Conservation (phyloP, 2,113 vertebrate genomes). For the Vanacampus margaritifer region DNA sequence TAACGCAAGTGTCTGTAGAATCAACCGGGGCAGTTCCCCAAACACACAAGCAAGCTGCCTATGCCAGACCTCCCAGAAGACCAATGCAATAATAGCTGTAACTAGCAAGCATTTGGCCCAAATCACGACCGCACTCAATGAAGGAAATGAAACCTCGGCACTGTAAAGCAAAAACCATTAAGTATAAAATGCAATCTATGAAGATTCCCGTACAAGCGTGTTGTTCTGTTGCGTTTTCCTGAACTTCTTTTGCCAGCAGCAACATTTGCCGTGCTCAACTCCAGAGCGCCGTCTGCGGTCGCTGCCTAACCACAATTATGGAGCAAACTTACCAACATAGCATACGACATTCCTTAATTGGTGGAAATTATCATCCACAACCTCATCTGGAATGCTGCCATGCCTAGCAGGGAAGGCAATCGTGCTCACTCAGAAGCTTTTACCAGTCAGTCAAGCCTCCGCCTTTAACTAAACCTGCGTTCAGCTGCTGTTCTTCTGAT, state of each 20-base stretch:
- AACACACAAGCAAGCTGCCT: constrained; percentile 20
- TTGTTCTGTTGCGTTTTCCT: constrained; percentile 29
- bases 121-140: constrained; percentile 31
- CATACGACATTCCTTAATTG: constrained; percentile 64
- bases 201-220: constrained; percentile 36
- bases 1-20: constrained; percentile 12
- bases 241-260: constrained; percentile 35
- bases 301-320: constrained; percentile 41
- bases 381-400: constrained; percentile 58
- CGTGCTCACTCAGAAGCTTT: constrained; percentile 35
- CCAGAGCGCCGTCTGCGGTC: constrained; percentile 46
- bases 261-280: constrained; percentile 25
- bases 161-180: constrained; percentile 23
- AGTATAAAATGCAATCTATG: constrained; percentile 29
- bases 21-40: constrained; percentile 27
- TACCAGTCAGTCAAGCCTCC: neutral
- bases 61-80: constrained; percentile 63
- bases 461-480: no score
- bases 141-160: constrained; percentile 30
- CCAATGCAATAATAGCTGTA: constrained; percentile 40
- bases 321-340: constrained; percentile 55
- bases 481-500: neutral
- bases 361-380: constrained; percentile 50
- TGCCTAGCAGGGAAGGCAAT: constrained; percentile 40
- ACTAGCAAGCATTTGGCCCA: constrained; percentile 28